Evolutionary conservation across 2,797 vertebrate species (phyloP).

Genomic region (Rhinophrynus dorsalis): DNA sequence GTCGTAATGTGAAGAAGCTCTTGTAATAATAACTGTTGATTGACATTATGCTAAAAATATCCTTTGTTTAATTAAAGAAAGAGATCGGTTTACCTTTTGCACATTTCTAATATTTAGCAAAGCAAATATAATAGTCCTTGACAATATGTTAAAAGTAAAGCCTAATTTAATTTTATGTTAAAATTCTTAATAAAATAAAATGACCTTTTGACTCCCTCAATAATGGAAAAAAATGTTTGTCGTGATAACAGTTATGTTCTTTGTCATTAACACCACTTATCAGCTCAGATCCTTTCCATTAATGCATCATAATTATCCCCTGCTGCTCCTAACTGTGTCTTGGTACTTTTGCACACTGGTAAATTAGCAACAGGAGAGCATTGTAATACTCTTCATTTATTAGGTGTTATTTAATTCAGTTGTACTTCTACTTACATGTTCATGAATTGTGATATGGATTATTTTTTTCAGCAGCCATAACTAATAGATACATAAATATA

Average conservation of each 20-base stretch:
- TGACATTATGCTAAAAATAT: no score
- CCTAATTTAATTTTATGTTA: conserved; percentile 19
- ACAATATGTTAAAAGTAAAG: background rate
- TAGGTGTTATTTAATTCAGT: conserved; percentile 13
- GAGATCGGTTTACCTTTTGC: background rate
- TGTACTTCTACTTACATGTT: conserved; percentile 26
- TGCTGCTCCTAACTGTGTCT: conserved; percentile 36
- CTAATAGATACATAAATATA: no score
- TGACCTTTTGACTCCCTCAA: conserved; percentile 21
- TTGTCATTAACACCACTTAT: conserved; percentile 39
- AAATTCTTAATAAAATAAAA: conserved; percentile 41
- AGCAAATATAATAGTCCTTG: background rate
- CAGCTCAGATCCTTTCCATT: conserved; percentile 38
- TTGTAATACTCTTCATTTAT: conserved; percentile 32
- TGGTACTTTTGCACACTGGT: conserved; percentile 26
- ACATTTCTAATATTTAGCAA: background rate
- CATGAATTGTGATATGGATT: conserved; percentile 11
- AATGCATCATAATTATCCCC: conserved; percentile 44
- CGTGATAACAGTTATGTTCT: conserved; percentile 43
- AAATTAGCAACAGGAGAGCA: conserved; percentile 37
- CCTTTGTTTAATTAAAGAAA: no score
- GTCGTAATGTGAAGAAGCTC: no score
- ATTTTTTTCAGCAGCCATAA: no score
- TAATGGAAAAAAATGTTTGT: conserved; percentile 43
- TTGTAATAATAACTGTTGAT: no score